phyloP scores from a whole-genome alignment of 2,888 invertebrate genomes.

The Megamerina dolium region DNA sequence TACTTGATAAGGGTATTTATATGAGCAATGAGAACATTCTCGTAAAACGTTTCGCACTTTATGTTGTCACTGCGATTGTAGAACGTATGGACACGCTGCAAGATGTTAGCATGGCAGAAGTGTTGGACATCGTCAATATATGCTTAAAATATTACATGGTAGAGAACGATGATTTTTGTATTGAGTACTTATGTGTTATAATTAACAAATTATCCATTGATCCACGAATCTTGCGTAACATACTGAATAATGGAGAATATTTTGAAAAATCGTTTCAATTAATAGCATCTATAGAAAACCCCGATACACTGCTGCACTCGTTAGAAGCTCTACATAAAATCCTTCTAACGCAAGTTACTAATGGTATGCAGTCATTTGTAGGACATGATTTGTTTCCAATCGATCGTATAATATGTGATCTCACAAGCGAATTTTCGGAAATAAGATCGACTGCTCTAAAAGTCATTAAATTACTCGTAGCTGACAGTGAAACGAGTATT shows the following conservation, averaged over 20 bases:
- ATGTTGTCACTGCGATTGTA: conserved; percentile 28
- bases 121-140: conserved; percentile 21
- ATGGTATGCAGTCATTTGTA: conserved; percentile 23
- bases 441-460: conserved; percentile 32
- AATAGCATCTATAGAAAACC: conserved; percentile 28
- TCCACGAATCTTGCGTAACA: conserved; percentile 29
- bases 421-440: conserved; percentile 32
- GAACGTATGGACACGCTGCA: conserved; percentile 29
- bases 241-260: conserved; percentile 23
- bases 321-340: conserved; percentile 34
- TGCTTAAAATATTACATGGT: conserved; percentile 25
- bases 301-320: conserved; percentile 33
- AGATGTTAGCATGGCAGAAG: conserved; percentile 26
- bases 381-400: conserved; percentile 28
- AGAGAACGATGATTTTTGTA: conserved; percentile 34
- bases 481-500: conserved; percentile 25
- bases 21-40: conserved; percentile 24
- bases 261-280: conserved; percentile 30
- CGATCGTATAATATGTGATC: conserved; percentile 35
- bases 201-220: conserved; percentile 34
- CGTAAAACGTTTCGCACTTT: conserved; percentile 31
- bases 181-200: conserved; percentile 35
- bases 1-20: conserved; percentile 29
- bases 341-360: conserved; percentile 25
- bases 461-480: conserved; percentile 28